A percentile compares a stretch with the other conserved stretches of the same genome.
These are phyloP conservation scores for Mechanitis mazaeus DNA, from an alignment of 2,888 invertebrate species.

Conservation along the genomic window DNA sequence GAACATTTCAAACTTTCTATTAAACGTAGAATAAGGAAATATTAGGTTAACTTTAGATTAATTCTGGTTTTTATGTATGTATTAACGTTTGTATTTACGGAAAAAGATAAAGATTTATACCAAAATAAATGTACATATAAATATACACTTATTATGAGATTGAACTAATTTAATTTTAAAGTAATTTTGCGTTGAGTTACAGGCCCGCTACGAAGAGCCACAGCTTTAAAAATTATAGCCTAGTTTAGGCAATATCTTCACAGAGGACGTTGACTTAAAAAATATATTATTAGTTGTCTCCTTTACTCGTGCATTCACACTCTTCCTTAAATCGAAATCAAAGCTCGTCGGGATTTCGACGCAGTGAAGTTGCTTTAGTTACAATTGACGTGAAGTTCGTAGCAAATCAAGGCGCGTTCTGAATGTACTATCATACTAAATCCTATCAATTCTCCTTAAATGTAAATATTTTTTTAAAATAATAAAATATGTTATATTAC, in stretches of 20 bases:
- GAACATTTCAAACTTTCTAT: no score
- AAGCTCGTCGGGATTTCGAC: constrained; percentile 71
- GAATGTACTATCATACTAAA: constrained; percentile 31
- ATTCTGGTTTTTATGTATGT: no score
- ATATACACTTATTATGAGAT: background rate
- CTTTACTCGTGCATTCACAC: constrained; percentile 57
- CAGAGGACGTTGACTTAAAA: constrained; percentile 71
- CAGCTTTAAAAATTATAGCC: constrained; percentile 54
- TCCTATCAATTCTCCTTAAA: background rate
- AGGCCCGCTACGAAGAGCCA: constrained; percentile 43
- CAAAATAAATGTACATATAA: background rate
- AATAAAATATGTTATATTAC: background rate
- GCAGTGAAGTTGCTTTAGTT: constrained; percentile 56
- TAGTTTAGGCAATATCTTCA: constrained; percentile 59
- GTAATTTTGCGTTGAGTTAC: constrained; percentile 21
- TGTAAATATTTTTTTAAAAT: background rate
- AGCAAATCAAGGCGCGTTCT: constrained; percentile 49
- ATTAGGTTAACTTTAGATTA: no score
- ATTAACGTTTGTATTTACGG: no score
- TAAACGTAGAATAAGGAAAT: no score
- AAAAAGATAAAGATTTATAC: background rate
- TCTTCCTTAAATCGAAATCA: constrained; percentile 77
- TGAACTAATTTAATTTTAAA: constrained; percentile 12
- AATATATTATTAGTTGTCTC: constrained; percentile 54
- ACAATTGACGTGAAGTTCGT: constrained; percentile 50